A percentile compares a stretch with the other conserved stretches of the same genome.
These are phyloP conservation scores for Sitobion miscanthi DNA, from an alignment of 1,140 invertebrate species.

Conservation along the genomic window DNA sequence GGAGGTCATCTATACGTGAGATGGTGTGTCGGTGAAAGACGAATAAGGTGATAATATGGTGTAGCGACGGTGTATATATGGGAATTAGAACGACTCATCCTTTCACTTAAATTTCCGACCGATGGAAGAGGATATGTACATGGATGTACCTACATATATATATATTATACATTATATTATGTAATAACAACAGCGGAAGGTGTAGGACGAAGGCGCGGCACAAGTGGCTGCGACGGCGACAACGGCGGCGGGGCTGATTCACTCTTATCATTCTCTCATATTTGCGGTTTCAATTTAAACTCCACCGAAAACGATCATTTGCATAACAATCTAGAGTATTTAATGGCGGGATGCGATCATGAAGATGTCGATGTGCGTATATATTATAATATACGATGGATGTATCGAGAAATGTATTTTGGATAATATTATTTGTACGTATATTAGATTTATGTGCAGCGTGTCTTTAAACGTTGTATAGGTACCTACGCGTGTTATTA, in stretches of 20 bases:
- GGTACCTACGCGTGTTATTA: not conserved
- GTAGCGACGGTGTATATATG: not conserved
- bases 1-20: not conserved
- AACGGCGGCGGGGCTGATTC: not conserved
- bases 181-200: too few species aligned
- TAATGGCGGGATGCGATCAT: not conserved
- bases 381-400: not conserved
- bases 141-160: too few species aligned
- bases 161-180: too few species aligned
- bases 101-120: conserved; percentile 29
- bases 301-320: not conserved
- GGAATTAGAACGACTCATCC: not conserved
- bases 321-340: conserved; percentile 23
- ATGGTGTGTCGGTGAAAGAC: not conserved
- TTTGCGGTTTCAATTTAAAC: conserved; percentile 26
- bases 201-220: not conserved
- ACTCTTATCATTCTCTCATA: not conserved
- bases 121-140: not conserved
- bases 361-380: not conserved
- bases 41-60: conserved; percentile 12
- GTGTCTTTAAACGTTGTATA: not conserved
- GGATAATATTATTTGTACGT: not conserved
- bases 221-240: not conserved
- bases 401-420: not conserved
- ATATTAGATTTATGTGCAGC: not conserved